Evolutionary conservation across 2,888 invertebrate genomes (phyloP), one percentile per base, ranked within the genome.

Genomic region (Celastrina argiolus): DNA sequence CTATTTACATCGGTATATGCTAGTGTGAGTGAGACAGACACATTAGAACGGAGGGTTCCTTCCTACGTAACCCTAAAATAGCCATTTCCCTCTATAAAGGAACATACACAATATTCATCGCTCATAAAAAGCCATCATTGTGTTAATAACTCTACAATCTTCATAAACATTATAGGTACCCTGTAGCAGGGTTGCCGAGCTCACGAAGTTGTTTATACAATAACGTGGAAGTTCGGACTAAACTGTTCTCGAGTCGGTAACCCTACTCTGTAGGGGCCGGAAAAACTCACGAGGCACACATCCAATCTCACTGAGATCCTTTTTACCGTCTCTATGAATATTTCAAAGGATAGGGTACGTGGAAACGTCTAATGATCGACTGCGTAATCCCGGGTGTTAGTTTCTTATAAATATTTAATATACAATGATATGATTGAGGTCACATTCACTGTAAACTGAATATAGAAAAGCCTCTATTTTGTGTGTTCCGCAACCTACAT

Each of bases 261-360:
- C n/a, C n/a, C n/a, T n/a, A n/a, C n/a, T n/a, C n/a, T n/a, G n/a
- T n/a, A n/a, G n/a, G n/a, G n/a, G n/a, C n/a, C n/a, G n/a, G n/a
- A n/a, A n/a, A n/a, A n/a, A n/a, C n/a, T n/a, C n/a, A n/a, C n/a
- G n/a, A n/a, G n/a, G n/a, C n/a, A n/a, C n/a, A n/a, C 67, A 67
- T 71, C 69, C 67, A 70, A 68, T 70, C 66, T 70, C 67, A 66
- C 69, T 61, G 68, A 67, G 71, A 72, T 70, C 72, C 70, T 72
- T 73, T 73, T 73, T 71, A 73, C 70, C 70, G 69, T 42, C 71
- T 69, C 69, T 70, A 73, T 74, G 74, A 74, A 74, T 74, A 74
- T 74, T 74, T 74, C 73, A 74, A 70, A 69, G 66, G 69, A 65
- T 66, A 56, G 64, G 65, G 64, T 63, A 69, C 65, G 67, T 68